Percentiles rank a stretch among this genome's conserved stretches.
Conservation (phyloP, 2,797 vertebrate species). For the Spheniscus humboldti region DNA sequence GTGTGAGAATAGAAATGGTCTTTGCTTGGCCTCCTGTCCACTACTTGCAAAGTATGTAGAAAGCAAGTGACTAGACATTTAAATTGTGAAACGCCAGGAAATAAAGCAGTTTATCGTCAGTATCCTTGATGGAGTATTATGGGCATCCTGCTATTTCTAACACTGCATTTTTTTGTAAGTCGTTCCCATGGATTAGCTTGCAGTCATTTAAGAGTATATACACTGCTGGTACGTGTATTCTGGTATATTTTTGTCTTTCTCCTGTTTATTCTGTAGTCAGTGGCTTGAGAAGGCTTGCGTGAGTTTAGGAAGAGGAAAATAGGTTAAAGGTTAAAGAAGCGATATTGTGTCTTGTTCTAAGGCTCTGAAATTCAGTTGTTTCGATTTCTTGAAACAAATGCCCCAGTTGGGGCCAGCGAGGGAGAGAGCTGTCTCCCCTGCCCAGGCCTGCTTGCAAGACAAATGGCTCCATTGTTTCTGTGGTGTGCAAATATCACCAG, state of each 20-base stretch:
- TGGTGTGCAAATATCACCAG: background rate
- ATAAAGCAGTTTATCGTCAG: background rate
- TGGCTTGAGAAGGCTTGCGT: background rate
- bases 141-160: background rate
- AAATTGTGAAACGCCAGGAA: background rate
- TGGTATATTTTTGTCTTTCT: background rate
- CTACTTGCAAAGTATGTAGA: background rate
- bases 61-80: background rate
- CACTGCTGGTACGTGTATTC: background rate
- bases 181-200: background rate
- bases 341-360: background rate
- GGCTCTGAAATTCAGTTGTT: background rate
- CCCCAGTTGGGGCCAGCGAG: background rate
- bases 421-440: background rate
- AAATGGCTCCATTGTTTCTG: conserved; percentile 36
- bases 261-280: background rate
- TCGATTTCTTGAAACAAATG: background rate
- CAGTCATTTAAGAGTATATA: background rate
- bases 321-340: background rate
- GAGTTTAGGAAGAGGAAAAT: background rate
- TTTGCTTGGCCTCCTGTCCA: background rate
- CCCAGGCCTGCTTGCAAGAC: background rate
- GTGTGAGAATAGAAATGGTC: background rate
- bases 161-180: background rate
- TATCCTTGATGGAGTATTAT: background rate